A percentile compares a stretch with the other conserved stretches of the same genome.
Conservation (phyloP, 2,797 vertebrate genomes). For the Echeneis naucrates region DNA sequence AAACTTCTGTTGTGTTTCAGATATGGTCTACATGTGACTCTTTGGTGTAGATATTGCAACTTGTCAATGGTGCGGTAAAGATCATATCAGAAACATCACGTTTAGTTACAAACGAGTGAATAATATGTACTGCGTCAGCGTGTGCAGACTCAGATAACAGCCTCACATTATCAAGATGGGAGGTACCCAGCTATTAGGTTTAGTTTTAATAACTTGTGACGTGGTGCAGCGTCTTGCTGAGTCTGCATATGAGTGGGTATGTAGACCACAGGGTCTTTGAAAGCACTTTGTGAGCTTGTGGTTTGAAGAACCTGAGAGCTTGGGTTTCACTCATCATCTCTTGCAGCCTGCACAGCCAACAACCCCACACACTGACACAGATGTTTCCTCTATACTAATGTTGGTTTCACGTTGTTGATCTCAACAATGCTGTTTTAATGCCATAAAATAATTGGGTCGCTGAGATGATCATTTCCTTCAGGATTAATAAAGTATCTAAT, state of each 20-base stretch:
- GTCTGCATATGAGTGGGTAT: not conserved
- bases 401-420: not conserved
- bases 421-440: not conserved
- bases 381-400: not conserved
- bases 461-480: not conserved
- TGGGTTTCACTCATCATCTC: slow-evolving; percentile 26
- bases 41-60: not conserved
- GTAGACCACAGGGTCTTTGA: slow-evolving; percentile 36
- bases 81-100: too few species aligned
- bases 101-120: not conserved
- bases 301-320: slow-evolving; percentile 15
- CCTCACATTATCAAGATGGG: not conserved
- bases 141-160: not conserved
- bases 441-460: not conserved
- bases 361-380: not conserved
- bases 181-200: not conserved
- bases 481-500: too few species aligned
- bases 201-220: not conserved
- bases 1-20: not conserved
- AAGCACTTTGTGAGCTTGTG: slow-evolving; percentile 31
- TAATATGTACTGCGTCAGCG: not conserved
- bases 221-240: not conserved
- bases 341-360: slow-evolving; percentile 5
- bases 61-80: too few species aligned
- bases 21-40: not conserved